phyloP scores from a whole-genome alignment of 1,140 invertebrate genomes.

The Dinoponera quadriceps region DNA sequence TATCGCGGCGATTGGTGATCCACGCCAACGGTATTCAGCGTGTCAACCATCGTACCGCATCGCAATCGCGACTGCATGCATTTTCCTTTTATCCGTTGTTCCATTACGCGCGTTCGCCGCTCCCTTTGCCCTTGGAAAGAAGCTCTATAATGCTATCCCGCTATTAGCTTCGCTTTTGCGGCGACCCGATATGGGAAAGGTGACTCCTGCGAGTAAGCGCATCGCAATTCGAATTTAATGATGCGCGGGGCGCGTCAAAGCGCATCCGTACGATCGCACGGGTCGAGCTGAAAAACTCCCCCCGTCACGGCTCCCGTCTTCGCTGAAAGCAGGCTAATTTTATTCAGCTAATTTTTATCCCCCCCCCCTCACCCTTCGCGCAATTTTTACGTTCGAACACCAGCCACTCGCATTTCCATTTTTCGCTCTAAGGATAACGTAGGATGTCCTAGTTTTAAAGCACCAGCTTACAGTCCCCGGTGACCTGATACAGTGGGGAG shows the following conservation, averaged over 20 bases:
- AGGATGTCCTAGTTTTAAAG: conserved; percentile 41
- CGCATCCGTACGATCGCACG: background rate
- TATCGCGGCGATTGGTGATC: too few relatives aligned
- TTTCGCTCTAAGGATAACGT: conserved; percentile 3
- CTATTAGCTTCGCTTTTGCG: background rate
- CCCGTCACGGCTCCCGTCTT: background rate
- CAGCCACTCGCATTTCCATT: background rate
- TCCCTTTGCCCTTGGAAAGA: background rate
- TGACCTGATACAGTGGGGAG: too few relatives aligned
- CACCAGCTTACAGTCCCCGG: conserved; percentile 3
- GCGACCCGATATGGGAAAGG: background rate
- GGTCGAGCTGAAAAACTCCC: conserved; percentile 39
- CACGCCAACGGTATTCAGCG: background rate
- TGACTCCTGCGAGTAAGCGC: conserved; percentile 7
- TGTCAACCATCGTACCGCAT: background rate
- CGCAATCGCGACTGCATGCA: background rate
- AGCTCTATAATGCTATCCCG: conserved; percentile 1
- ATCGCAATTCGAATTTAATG: conserved; percentile 54
- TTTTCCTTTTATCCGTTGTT: conserved; percentile 33
- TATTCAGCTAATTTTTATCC: background rate
- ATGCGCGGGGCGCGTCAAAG: conserved; percentile 24
- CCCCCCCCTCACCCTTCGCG: too few relatives aligned
- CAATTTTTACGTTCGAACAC: background rate
- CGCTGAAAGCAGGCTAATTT: conserved; percentile 41
- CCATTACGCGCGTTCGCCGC: background rate